Evolutionary conservation across 2,113 vertebrate genomes (phyloP).

Genomic region (Anarrhichthys ocellatus): DNA sequence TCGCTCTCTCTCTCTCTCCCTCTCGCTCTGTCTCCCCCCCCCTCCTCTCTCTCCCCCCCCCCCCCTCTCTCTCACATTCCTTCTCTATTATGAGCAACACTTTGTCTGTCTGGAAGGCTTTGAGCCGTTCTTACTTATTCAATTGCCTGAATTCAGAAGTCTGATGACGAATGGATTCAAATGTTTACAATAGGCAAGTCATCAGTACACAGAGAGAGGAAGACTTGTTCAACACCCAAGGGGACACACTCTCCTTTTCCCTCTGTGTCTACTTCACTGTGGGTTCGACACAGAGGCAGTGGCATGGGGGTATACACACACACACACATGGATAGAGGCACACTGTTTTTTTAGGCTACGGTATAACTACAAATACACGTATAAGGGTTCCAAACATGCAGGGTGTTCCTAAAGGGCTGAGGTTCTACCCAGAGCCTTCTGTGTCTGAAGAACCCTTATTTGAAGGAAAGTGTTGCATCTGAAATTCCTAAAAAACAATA

Average conservation of each 20-base stretch:
- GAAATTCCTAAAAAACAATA: too few relatives aligned
- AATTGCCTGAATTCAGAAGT: conserved; percentile 46
- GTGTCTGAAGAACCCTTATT: too few relatives aligned
- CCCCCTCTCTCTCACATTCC: conserved; percentile 24
- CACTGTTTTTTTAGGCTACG: conserved; percentile 1
- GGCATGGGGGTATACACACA: conserved; percentile 42
- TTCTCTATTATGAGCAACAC: conserved; percentile 48
- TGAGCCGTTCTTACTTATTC: conserved; percentile 44
- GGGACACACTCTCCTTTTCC: conserved; percentile 48
- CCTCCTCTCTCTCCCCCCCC: too few relatives aligned
- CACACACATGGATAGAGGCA: conserved; percentile 6
- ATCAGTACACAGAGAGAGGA: conserved; percentile 49
- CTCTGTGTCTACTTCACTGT: conserved; percentile 38
- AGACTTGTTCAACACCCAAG: conserved; percentile 71
- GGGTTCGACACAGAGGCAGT: conserved; percentile 46
- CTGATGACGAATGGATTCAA: conserved; percentile 61
- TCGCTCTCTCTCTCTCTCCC: too few relatives aligned
- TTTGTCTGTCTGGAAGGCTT: conserved; percentile 44
- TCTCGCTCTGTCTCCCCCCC: too few relatives aligned
- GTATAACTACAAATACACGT: conserved; percentile 34
- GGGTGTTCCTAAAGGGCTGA: too few relatives aligned
- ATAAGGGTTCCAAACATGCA: too few relatives aligned
- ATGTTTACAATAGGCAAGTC: conserved; percentile 65
- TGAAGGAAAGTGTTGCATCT: too few relatives aligned
- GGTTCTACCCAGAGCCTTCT: too few relatives aligned